Evolutionary conservation across 2,888 invertebrate genomes (phyloP).

Genomic region (Carpatolechia fugitivella): DNA sequence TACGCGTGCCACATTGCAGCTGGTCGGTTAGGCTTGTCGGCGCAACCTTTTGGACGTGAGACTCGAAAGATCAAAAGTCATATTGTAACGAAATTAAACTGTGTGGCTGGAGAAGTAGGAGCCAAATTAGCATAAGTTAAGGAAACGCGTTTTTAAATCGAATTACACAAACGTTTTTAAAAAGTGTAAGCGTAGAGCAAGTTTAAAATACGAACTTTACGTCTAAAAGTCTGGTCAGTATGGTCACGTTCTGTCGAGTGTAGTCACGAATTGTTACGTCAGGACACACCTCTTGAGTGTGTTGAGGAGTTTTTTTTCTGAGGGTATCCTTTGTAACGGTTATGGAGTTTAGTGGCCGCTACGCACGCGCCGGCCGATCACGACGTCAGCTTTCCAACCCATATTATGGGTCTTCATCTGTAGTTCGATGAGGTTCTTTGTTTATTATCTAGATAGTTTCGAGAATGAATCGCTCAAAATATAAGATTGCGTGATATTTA

Average conservation of each 20-base stretch:
- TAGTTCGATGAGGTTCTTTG: background rate
- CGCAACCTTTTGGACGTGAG: too few species aligned
- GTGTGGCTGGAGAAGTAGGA: background rate
- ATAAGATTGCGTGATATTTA: too few species aligned
- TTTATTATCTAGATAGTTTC: background rate
- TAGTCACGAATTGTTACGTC: conserved; percentile 56
- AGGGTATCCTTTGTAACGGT: conserved; percentile 42
- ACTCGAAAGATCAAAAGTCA: background rate
- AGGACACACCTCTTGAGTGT: conserved; percentile 45
- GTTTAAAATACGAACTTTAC: conserved; percentile 19
- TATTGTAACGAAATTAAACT: background rate
- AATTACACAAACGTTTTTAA: background rate
- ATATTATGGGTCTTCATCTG: conserved; percentile 12
- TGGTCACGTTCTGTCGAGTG: conserved; percentile 42
- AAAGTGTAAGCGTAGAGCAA: conserved; percentile 17
- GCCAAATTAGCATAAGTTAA: background rate
- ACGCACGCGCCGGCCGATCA: conserved; percentile 23
- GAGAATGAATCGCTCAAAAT: background rate
- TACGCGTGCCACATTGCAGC: conserved; percentile 12
- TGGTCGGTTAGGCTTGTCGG: background rate
- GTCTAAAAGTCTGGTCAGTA: conserved; percentile 44
- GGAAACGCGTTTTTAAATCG: background rate
- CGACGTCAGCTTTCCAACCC: conserved; percentile 16
- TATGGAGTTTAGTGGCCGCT: conserved; percentile 20
- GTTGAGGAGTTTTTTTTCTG: conserved; percentile 31